phyloP scores from a whole-genome alignment of 2,113 vertebrate genomes.

The Collichthys lucidus region DNA sequence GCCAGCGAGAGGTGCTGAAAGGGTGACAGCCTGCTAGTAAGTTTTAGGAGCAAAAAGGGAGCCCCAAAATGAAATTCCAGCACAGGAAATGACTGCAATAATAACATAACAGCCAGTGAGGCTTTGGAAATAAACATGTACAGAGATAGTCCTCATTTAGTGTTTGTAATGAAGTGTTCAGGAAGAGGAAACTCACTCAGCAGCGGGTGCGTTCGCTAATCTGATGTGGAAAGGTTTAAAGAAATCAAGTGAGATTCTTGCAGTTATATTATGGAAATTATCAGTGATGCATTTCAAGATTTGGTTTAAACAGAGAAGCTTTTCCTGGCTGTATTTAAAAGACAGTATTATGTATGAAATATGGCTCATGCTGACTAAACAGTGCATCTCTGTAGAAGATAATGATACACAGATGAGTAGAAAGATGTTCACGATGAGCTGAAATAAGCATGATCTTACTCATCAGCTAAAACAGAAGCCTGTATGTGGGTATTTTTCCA shows the following conservation, averaged over 20 bases:
- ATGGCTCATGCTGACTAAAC: background rate
- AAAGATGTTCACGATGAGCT: background rate
- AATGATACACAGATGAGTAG: background rate
- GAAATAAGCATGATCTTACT: background rate
- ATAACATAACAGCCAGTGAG: slow-evolving; percentile 61
- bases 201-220: slow-evolving; percentile 27
- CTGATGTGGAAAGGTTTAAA: slow-evolving; percentile 30
- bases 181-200: slow-evolving; percentile 6
- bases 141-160: slow-evolving; percentile 49
- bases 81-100: slow-evolving; percentile 71
- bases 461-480: background rate
- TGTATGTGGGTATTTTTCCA: background rate
- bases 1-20: slow-evolving; percentile 70
- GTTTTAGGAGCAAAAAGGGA: slow-evolving; percentile 65
- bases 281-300: slow-evolving; percentile 40
- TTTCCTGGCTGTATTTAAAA: slow-evolving; percentile 45
- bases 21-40: slow-evolving; percentile 56
- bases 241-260: slow-evolving; percentile 33
- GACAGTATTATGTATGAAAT: slow-evolving; percentile 16
- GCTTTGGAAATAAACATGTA: slow-evolving; percentile 62
- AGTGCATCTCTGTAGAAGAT: background rate
- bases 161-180: slow-evolving; percentile 39
- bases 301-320: slow-evolving; percentile 32
- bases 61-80: slow-evolving; percentile 69
- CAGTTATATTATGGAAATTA: slow-evolving; percentile 54